Base-by-base conservation (phyloP, 1,140 invertebrate species). In the Pachyrhynchus sulphureomaculatus region DNA sequence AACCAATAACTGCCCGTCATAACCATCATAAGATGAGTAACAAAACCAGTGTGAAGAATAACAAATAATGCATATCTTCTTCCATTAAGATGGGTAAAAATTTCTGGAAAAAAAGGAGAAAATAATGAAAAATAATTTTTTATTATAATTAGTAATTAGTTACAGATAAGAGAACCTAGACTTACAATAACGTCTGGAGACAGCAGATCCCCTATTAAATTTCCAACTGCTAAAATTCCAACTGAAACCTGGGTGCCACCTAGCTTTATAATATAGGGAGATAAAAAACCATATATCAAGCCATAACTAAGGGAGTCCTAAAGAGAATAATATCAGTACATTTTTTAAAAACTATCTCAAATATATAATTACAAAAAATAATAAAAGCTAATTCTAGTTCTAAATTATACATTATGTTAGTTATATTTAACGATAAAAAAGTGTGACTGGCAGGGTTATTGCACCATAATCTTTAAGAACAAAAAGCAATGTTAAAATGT, bases 291-390 rank as follows among this genome's bases (percentile, higher is more conserved):
- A 47, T 65, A 65, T 36, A 62, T 65, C 4, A 65, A 15, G 9
- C 64, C 64, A 57, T 61, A 65, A 36, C 64, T 61, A 10, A 65
- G 15, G n/a, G 64, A 65, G 18, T 65, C 58, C 64, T 65, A 13
- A 17, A 54, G 49, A 13, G 36, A 24, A 47, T 9, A 4, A 52
- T 21, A 6, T 18, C 6, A 21, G 4, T 13, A 5, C 8, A 44
- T 9, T 8, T 23, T 15, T 32, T 10, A 13, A n/a, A 39, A 24
- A 33, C 2, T 17, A 37, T 48, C 17, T 42, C 20, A 23, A 12
- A 48, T 18, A 37, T 17, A 21, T 45, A 34, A n/a, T 23, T 2
- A 26, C 4, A 51, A 32, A 42, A 42, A 42, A 60, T 15, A 17
- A 24, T 15, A 45, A 49, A 23, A 32, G 2, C 21, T 32, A 10